Base-by-base conservation (phyloP, 1,140 invertebrate species). In the Panagrolaimus sp. region DNA sequence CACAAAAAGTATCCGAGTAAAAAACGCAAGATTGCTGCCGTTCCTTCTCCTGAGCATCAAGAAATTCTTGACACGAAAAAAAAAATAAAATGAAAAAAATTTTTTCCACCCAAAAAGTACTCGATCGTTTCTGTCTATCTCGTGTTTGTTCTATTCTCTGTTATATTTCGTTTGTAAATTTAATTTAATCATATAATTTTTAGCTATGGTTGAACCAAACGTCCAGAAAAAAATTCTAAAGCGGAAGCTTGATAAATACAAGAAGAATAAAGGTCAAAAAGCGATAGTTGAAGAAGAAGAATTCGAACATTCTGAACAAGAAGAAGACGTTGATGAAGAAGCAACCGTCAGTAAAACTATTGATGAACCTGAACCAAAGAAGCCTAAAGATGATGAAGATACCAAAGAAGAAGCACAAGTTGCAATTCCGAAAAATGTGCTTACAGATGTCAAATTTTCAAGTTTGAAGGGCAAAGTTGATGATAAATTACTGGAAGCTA, bases 401-500 rank as follows among this genome's bases (percentile, higher is more conserved):
- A 24, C 14, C 24, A 10, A 14, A 12, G 32, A 38, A 38, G 32
- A 38, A 38, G 32, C 0, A 24, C 38, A 43, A 43, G 21, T 38
- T 44, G 48, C 43, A 1, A 44, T 69, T n/a, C 73, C 75, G 43
- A 77, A 76, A 17, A 73, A 71, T 5, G 79, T 83, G 64, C 67
- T 83, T 10, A 72, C 72, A 1, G 71, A 82, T 47, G 65, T 65
- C 12, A 64, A 63, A 21, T 88, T 88, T 78, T 75, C 78, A 9
- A 84, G 84, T n/a, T 78, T 88, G 12, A 78, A 84, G 52, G 86
- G 81, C 1, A 75, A 81, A 55, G 83, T 89, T 1, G 86, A 84
- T n/a, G 91, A 94, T 74, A 84, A 89, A 15, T 95, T 93, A 0
- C 83, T 94, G 15, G 91, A 91, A 83, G 93, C 88, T 1, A 89